A percentile compares a stretch with the other conserved stretches of the same genome.
phyloP scores from a whole-genome alignment of 2,113 vertebrate species.

The Bettongia penicillata region DNA sequence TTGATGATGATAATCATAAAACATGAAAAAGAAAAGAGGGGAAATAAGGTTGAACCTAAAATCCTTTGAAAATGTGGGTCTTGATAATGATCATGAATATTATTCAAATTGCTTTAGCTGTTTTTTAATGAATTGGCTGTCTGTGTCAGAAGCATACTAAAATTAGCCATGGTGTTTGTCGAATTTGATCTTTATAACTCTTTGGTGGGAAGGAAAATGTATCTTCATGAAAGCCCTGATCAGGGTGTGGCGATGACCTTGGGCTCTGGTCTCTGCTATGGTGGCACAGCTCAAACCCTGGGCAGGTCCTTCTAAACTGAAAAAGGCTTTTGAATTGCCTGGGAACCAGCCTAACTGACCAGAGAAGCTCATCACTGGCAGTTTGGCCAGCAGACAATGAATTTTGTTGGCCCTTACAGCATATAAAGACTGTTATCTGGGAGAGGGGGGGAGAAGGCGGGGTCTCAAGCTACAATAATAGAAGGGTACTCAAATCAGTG shows the following conservation, averaged over 20 bases:
- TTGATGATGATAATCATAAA: background rate
- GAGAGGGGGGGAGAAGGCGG: background rate
- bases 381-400: background rate
- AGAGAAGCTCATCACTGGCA: background rate
- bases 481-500: background rate
- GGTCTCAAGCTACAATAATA: background rate
- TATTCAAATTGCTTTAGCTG: background rate
- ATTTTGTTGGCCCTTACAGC: background rate
- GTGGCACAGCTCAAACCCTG: background rate
- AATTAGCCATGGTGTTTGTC: background rate
- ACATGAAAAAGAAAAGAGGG: background rate
- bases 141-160: background rate
- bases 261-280: background rate
- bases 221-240: background rate
- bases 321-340: background rate
- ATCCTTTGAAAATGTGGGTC: slow-evolving; percentile 30
- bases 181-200: background rate
- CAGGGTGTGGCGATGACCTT: background rate
- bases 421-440: background rate
- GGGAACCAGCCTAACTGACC: background rate
- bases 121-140: background rate
- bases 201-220: slow-evolving; percentile 4
- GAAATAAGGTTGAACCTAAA: background rate
- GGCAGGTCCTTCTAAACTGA: background rate
- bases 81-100: slow-evolving; percentile 8